Evolutionary conservation across 2,888 invertebrate species (phyloP), one percentile per base, ranked within the genome.

Genomic region (Apodemia mormo): DNA sequence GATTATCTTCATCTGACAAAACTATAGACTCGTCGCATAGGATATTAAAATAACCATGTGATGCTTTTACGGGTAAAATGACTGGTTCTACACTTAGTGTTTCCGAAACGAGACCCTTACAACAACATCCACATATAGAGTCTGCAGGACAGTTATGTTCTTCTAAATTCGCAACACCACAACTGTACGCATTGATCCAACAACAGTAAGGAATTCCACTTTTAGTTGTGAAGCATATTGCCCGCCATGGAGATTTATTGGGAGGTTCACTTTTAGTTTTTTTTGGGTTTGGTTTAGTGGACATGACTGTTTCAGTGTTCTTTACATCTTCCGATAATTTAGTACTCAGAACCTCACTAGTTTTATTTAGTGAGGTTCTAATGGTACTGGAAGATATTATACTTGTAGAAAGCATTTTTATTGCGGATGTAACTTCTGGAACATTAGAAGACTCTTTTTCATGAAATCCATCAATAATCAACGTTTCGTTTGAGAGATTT

Each of bases 1-100:
- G 10, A 45, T 45, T 45, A 45, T 58, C 58, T 29, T 58, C 58
- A 29, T 58, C 58, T 58, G 58, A 58, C 29, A 58, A n/a, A 30
- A 58, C 29, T 22, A 58, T 12, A 58, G 58, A 10, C 29, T 58
- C 58, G 3, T 58, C 10, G 10, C 58, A 58, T 58, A 12, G 56
- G 9, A 29, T 45, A 45, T 33, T 29, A 29, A 10, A 7, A 29
- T 3, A 9, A 61, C 12, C 10, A 10, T 7, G 30, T 10, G 58
- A 30, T 12, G 9, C 10, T 61, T 61, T 6, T 61, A 33, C 58
- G 29, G 58, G 33, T 61, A 33, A 61, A 30, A 10, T 61, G 29
- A 6, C 58, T 6, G 10, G 30, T 29, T 29, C 30, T 61, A 4
- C 30, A 12, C 10, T 12, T 61, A 29, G 12, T 29, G 10, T 30